phyloP scores from a whole-genome alignment of 2,113 vertebrate genomes.

The Halichoerus grypus region DNA sequence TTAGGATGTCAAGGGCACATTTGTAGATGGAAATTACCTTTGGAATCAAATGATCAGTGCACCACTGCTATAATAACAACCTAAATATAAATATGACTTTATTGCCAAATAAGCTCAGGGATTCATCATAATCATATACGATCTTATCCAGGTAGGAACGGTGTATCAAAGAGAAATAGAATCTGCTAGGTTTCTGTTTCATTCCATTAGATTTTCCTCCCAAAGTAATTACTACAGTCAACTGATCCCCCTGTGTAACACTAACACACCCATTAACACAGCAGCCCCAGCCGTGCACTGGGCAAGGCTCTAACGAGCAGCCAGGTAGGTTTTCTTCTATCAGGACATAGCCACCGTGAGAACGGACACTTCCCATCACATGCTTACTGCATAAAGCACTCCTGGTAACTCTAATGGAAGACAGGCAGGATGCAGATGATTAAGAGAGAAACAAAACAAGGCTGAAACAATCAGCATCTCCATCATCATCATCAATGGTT shows the following conservation, averaged over 20 bases:
- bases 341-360: neutral
- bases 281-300: neutral
- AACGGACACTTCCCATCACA: neutral
- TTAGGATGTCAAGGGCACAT: constrained; percentile 1
- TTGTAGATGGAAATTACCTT: constrained; percentile 51
- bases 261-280: neutral
- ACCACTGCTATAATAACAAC: constrained; percentile 17
- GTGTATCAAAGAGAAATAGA: constrained; percentile 6
- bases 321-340: neutral
- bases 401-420: neutral
- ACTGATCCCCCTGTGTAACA: neutral
- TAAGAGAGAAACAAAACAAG: neutral
- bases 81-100: constrained; percentile 18
- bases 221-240: neutral
- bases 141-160: neutral
- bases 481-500: no score
- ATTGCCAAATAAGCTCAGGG: constrained; percentile 52
- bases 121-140: neutral
- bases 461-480: neutral
- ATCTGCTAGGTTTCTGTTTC: neutral
- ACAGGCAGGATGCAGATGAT: fast-evolving
- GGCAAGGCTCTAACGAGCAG: neutral
- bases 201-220: neutral
- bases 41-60: constrained; percentile 33
- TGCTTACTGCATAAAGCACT: neutral